A percentile compares a stretch with the other conserved stretches of the same genome.
Conservation (phyloP, 2,888 invertebrate genomes). For the Andrena hattorfiana region DNA sequence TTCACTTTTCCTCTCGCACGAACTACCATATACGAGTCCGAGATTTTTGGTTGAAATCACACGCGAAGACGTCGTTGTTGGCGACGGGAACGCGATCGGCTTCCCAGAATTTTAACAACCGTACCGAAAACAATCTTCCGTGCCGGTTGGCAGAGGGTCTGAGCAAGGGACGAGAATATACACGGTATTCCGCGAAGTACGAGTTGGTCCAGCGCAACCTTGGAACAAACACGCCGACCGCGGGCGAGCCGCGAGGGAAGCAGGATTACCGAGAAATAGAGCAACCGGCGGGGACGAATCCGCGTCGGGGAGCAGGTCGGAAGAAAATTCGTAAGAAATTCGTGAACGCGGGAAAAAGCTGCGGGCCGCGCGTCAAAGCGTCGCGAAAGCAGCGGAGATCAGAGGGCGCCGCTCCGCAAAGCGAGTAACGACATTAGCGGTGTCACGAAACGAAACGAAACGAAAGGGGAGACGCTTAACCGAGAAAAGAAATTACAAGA, state of each 20-base stretch:
- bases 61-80: background rate
- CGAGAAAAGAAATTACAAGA: constrained; percentile 22
- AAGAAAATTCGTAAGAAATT: constrained; percentile 1
- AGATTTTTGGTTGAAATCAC: too few relatives aligned
- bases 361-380: background rate
- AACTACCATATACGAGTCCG: too few relatives aligned
- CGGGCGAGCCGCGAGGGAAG: constrained; percentile 9
- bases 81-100: background rate
- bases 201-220: background rate
- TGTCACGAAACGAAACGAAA: constrained; percentile 27
- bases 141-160: background rate
- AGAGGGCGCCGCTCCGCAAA: constrained; percentile 9
- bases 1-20: too few relatives aligned
- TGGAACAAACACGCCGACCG: background rate
- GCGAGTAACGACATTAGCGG: constrained; percentile 28
- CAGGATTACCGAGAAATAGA: constrained; percentile 7
- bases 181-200: constrained; percentile 11
- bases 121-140: too few relatives aligned
- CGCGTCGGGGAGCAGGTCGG: background rate
- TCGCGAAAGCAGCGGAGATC: constrained; percentile 8
- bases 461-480: constrained; percentile 5
- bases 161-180: constrained; percentile 6
- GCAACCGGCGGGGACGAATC: background rate
- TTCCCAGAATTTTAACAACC: background rate
- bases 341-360: background rate